Evolutionary conservation across 1,140 invertebrate genomes (phyloP).

Genomic region (Helicorthomorpha holstii): DNA sequence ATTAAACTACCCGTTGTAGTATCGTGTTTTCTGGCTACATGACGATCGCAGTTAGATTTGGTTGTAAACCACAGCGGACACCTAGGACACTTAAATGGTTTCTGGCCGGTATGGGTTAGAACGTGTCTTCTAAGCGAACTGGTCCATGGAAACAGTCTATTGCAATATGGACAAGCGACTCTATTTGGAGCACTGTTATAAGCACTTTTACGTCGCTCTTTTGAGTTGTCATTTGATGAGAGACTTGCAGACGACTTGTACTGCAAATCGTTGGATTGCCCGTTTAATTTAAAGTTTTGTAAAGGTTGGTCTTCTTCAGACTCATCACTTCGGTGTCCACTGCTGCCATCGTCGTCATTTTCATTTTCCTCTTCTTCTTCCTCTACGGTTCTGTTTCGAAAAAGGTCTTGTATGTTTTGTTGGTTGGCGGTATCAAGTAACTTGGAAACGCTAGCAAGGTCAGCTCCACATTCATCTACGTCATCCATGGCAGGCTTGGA

Average conservation of each 20-base stretch:
- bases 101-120: slow-evolving; percentile 85
- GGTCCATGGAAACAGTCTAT: slow-evolving; percentile 86
- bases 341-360: slow-evolving; percentile 18
- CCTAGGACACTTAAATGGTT: slow-evolving; percentile 83
- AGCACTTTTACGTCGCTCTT: slow-evolving; percentile 29
- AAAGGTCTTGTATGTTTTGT: slow-evolving; percentile 30
- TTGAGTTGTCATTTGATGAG: background rate
- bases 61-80: slow-evolving; percentile 88
- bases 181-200: slow-evolving; percentile 87
- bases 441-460: slow-evolving; percentile 56
- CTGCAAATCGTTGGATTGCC: background rate
- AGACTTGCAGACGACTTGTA: background rate
- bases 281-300: background rate
- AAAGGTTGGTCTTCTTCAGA: background rate
- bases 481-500: slow-evolving; percentile 5
- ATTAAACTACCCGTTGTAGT: slow-evolving; percentile 20
- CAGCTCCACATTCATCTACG: slow-evolving; percentile 18
- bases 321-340: slow-evolving; percentile 6
- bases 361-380: slow-evolving; percentile 14
- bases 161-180: slow-evolving; percentile 75
- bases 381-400: slow-evolving; percentile 13
- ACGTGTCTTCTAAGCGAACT: slow-evolving; percentile 82
- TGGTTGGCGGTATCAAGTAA: slow-evolving; percentile 59
- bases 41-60: slow-evolving; percentile 90
- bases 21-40: slow-evolving; percentile 73